Percentiles rank a stretch among this genome's conserved stretches.
phyloP scores from a whole-genome alignment of 2,113 vertebrate genomes.

The Eleginops maclovinus region DNA sequence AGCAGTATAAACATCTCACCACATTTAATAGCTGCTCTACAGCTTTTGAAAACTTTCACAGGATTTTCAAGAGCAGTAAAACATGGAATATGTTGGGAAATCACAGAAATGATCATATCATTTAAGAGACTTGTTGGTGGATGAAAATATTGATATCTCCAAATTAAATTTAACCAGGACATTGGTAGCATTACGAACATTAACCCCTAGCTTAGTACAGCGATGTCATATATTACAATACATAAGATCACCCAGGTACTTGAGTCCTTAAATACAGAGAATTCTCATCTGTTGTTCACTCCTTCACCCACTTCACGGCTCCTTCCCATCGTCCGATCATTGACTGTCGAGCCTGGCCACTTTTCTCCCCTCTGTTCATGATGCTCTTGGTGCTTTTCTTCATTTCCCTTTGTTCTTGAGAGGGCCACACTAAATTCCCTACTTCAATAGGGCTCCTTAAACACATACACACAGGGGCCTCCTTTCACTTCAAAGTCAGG shows the following conservation, averaged over 20 bases:
- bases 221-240: background rate
- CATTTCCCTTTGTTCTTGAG: conserved; percentile 53
- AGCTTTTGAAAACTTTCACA: background rate
- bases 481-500: conserved; percentile 72
- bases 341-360: conserved; percentile 10
- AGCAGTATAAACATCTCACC: background rate
- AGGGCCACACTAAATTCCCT: conserved; percentile 30
- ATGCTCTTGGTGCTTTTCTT: conserved; percentile 40
- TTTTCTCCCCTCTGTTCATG: conserved; percentile 40
- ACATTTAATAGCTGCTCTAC: background rate
- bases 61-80: background rate
- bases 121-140: background rate
- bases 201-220: background rate
- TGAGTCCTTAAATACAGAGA: background rate
- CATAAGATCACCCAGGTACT: background rate
- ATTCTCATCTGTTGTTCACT: conserved; percentile 10
- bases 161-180: background rate
- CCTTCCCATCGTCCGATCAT: conserved; percentile 10
- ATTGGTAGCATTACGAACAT: background rate
- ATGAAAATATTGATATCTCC: background rate
- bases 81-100: too few relatives aligned
- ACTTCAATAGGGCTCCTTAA: conserved; percentile 25
- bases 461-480: conserved; percentile 22
- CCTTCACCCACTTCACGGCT: conserved; percentile 12
- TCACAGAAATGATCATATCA: background rate